These are phyloP conservation scores for Temnothorax nylanderi DNA, from an alignment of 1,140 invertebrate species.

Conservation along the genomic window DNA sequence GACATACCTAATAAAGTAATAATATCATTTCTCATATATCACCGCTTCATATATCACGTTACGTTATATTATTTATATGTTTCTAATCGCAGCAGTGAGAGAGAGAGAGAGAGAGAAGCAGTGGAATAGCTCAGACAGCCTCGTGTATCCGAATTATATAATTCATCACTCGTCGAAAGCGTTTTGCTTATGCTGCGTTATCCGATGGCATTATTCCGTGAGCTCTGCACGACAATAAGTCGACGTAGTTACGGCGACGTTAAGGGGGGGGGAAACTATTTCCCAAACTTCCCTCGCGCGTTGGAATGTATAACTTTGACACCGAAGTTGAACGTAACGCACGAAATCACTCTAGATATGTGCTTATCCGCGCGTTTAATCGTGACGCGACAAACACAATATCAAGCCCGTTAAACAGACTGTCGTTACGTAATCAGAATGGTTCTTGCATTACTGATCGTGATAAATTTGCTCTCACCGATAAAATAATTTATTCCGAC, in stretches of 20 bases:
- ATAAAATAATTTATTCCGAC: slow-evolving; percentile 25
- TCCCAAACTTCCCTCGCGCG: slow-evolving; percentile 15
- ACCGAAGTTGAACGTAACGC: slow-evolving; percentile 33
- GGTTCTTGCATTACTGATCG: slow-evolving; percentile 54
- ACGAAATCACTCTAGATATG: slow-evolving; percentile 57
- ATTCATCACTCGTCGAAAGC: slow-evolving; percentile 15
- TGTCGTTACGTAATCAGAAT: slow-evolving; percentile 57
- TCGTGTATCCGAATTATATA: slow-evolving; percentile 21
- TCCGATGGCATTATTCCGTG: background rate
- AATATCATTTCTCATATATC: slow-evolving; percentile 16
- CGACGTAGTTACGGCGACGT: background rate
- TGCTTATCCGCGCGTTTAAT: slow-evolving; percentile 61
- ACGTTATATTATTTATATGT: slow-evolving; percentile 6
- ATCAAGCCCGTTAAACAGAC: slow-evolving; percentile 63
- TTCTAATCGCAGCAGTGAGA: slow-evolving; percentile 6
- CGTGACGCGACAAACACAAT: slow-evolving; percentile 41
- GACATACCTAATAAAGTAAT: slow-evolving; percentile 59
- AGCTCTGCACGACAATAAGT: slow-evolving; percentile 4
- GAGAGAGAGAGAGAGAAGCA: background rate
- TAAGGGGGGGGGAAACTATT: slow-evolving; percentile 23
- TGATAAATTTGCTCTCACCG: slow-evolving; percentile 53
- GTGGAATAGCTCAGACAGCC: background rate
- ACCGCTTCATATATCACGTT: background rate
- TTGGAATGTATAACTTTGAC: slow-evolving; percentile 46
- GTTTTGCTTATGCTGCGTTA: slow-evolving; percentile 9